These are phyloP conservation scores for Cinclus mexicanus DNA, from an alignment of 2,113 vertebrate genomes.

Conservation along the genomic window DNA sequence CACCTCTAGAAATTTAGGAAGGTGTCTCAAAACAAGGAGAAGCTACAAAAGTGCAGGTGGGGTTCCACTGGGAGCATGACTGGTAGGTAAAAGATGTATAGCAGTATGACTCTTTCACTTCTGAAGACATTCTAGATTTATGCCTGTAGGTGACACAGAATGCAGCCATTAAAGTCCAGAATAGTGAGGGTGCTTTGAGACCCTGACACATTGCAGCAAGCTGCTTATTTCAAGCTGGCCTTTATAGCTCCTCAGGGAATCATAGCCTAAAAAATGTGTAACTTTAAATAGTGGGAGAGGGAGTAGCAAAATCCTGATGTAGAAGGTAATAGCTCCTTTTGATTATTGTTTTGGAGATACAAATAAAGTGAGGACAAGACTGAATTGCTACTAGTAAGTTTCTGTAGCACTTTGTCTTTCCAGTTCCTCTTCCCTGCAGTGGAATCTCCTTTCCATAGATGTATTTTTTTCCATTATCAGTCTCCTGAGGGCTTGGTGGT, in stretches of 20 bases:
- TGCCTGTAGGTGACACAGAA: neutral
- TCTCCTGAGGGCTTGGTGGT: neutral
- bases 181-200: neutral
- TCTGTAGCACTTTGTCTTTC: neutral
- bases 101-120: neutral
- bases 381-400: neutral
- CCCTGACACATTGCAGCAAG: neutral
- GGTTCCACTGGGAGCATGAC: neutral
- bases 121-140: neutral
- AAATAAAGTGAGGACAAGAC: neutral
- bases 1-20: neutral
- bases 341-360: neutral
- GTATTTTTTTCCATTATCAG: neutral
- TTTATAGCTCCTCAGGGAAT: neutral
- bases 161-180: neutral
- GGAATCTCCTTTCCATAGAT: neutral
- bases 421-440: neutral
- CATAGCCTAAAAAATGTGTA: fast-evolving
- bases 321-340: neutral
- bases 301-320: neutral
- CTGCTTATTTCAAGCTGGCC: neutral
- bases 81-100: neutral
- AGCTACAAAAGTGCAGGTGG: neutral
- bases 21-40: neutral
- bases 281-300: neutral